These are phyloP conservation scores for Trematomus loennbergii DNA, from an alignment of 2,113 vertebrate species.

Conservation along the genomic window DNA sequence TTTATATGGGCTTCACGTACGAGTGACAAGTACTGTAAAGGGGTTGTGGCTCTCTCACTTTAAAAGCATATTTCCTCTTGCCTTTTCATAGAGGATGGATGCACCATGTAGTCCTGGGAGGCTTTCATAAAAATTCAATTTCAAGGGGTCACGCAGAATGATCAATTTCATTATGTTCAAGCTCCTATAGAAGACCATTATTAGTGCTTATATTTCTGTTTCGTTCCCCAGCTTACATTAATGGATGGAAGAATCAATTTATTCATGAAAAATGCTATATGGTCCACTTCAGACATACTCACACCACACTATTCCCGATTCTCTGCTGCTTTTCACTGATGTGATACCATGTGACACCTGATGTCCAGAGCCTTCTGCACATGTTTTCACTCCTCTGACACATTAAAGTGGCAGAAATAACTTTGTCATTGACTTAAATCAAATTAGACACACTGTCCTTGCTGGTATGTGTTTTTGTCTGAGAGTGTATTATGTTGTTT, in stretches of 20 bases:
- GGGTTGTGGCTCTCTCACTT: constrained; percentile 17
- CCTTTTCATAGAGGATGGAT: constrained; percentile 38
- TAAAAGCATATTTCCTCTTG: constrained; percentile 20
- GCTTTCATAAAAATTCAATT: constrained; percentile 73
- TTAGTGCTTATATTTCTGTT: constrained; percentile 57
- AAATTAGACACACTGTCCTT: constrained; percentile 18
- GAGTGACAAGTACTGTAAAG: constrained; percentile 39
- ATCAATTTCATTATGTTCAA: constrained; percentile 71
- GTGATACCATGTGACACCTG: constrained; percentile 33
- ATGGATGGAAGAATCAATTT: constrained; percentile 43
- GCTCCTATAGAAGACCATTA: constrained; percentile 56
- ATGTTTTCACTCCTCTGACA: constrained; percentile 19
- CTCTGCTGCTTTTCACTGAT: constrained; percentile 26
- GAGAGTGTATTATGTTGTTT: constrained; percentile 20
- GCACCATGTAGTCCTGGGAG: constrained; percentile 37
- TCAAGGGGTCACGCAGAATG: constrained; percentile 65
- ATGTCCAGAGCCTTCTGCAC: constrained; percentile 1
- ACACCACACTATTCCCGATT: not conserved
- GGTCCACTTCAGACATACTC: constrained; percentile 7
- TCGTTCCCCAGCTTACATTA: constrained; percentile 37
- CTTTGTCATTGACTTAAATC: constrained; percentile 38
- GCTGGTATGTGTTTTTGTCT: constrained; percentile 3
- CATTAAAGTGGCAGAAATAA: constrained; percentile 29
- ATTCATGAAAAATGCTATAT: constrained; percentile 35
- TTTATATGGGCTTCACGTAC: constrained; percentile 20